Evolutionary conservation across 2,113 vertebrate species (phyloP), one percentile per base, ranked within the genome.

Genomic region (Protobothrops mucrosquamatus): DNA sequence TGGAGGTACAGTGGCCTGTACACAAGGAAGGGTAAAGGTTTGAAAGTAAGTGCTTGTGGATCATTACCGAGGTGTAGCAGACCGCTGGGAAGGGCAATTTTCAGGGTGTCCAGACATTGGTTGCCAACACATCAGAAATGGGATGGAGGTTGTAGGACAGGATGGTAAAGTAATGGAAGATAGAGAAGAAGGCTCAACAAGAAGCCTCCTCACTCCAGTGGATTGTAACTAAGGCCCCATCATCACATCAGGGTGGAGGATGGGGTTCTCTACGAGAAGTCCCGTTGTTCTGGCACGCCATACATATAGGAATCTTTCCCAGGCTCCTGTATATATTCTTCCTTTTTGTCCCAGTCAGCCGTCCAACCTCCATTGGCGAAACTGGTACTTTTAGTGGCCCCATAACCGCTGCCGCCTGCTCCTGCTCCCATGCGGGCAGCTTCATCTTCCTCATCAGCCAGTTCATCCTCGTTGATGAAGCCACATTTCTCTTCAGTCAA

Each of bases 381-480:
- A 91, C 61, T 94, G 85, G 95, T 86, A 86, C 94, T 93, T 12
- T 91, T 69, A 87, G 95, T 95, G 69, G 95, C 94, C 1, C 95
- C 95, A 4, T 95, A 95, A 88, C 93, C 85, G 90, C 97, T 64
- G 69, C 95, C 0, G 86, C 96, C 88, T 85, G 94, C 0, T 90
- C 95, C 96, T 10, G 39, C 87, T 11, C 74, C 87, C 61, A 64
- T 69, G 8, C 85, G 90, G 34, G 91, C 93, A n/a, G 55, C 95
- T 81, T 97, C 97, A 0, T 97, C 97, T 90, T 94, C 93, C 10
- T 97, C 97, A 54, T 96, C 96, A 0, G 97, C 97, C 91, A 98
- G 95, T 95, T 98, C 97, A 89, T 98, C 97, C 14, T 97, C 97
- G 81, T 97, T 94, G 11, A 98, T 97, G 10, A 98, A 97, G 52